Conservation (phyloP, 2,797 vertebrate genomes). For the Tangara arthus region DNA sequence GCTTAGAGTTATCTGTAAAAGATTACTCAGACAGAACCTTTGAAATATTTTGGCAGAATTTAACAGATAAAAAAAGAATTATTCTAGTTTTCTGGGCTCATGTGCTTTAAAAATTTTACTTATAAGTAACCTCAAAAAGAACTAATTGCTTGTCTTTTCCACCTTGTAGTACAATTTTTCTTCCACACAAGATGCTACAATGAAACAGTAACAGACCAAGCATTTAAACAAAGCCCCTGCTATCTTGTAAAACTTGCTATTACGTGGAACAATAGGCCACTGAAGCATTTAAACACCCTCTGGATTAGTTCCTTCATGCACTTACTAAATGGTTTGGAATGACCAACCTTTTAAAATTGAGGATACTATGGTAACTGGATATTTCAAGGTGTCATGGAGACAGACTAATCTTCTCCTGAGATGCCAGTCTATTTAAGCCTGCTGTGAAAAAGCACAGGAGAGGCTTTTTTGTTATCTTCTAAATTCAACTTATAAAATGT, state of each 20-base stretch:
- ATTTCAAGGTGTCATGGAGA: constrained; percentile 21
- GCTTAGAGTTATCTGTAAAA: background rate
- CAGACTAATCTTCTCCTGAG: background rate
- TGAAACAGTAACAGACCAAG: background rate
- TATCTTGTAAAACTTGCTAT: background rate
- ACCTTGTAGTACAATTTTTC: background rate
- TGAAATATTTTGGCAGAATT: background rate
- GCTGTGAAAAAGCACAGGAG: background rate
- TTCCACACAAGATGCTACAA: background rate
- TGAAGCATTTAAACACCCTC: background rate
- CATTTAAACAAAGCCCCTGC: background rate
- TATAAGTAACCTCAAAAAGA: background rate
- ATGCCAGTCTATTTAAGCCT: background rate
- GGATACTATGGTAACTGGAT: constrained; percentile 28
- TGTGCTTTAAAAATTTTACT: background rate
- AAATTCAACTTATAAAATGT: background rate
- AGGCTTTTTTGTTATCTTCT: background rate
- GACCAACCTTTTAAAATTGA: background rate
- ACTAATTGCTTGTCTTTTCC: background rate
- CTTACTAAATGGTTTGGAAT: background rate
- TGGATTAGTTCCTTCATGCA: background rate
- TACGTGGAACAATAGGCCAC: background rate
- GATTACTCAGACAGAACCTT: background rate
- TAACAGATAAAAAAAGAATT: background rate
- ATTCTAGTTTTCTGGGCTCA: background rate